Evolutionary conservation across 2,113 vertebrate species (phyloP).

Genomic region (Triplophysa tibetana): DNA sequence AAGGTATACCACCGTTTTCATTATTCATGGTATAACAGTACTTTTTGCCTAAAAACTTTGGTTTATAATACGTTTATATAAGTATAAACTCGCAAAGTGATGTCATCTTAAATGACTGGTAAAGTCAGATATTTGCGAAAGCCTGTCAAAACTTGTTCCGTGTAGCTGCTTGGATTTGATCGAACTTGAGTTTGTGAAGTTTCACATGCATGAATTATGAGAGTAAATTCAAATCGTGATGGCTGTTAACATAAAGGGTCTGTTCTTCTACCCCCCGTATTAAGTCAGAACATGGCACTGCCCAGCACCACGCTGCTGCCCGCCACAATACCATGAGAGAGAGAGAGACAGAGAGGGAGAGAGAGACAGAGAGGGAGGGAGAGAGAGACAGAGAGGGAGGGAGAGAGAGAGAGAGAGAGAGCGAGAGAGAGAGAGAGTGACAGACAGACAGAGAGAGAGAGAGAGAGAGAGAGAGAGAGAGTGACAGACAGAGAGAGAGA

Average conservation of each 20-base stretch:
- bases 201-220: not conserved
- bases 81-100: not conserved
- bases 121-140: not conserved
- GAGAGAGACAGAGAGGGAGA: not conserved
- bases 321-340: slow-evolving; percentile 26
- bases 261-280: not conserved
- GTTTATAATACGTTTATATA: not conserved
- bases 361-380: not conserved
- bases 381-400: too few species aligned
- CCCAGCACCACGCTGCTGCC: slow-evolving; percentile 41
- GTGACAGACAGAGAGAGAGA: too few species aligned
- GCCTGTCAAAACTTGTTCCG: not conserved
- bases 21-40: not conserved
- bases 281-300: slow-evolving; percentile 30
- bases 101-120: not conserved
- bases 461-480: too few species aligned
- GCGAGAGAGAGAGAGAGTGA: too few species aligned
- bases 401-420: not conserved
- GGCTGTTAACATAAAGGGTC: not conserved
- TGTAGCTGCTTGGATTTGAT: not conserved
- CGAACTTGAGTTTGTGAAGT: not conserved
- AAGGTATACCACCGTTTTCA: not conserved
- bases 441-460: too few species aligned
- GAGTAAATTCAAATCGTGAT: not conserved
- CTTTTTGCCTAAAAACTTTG: too few species aligned